Percentiles rank a stretch among this genome's conserved stretches.
These are phyloP conservation scores for Heliconius eleuchia DNA, from an alignment of 1,140 invertebrate genomes.

Conservation along the genomic window DNA sequence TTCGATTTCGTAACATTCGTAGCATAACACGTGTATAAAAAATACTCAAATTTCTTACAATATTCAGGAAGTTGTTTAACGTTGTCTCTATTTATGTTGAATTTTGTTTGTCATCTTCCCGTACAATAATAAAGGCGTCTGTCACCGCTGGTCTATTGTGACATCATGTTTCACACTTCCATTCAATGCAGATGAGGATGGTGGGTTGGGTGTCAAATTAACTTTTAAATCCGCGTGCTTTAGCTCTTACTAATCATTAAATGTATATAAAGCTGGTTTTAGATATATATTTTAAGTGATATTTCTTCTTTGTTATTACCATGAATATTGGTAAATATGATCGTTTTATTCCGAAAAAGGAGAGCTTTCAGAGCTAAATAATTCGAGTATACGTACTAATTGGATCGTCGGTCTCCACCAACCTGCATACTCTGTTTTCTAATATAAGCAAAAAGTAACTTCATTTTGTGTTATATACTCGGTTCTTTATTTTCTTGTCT, in stretches of 20 bases:
- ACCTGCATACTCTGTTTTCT: too few relatives aligned
- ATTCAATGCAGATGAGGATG: constrained; percentile 25
- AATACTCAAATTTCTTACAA: background rate
- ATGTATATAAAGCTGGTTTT: background rate
- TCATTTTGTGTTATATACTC: too few relatives aligned
- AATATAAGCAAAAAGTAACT: too few relatives aligned
- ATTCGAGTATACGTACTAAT: too few relatives aligned
- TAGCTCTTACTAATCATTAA: background rate
- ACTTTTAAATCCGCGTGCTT: constrained; percentile 20
- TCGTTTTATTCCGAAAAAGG: too few relatives aligned
- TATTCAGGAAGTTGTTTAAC: background rate
- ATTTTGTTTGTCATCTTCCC: constrained; percentile 39
- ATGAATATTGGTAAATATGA: too few relatives aligned
- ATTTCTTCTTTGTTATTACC: background rate
- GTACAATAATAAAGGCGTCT: constrained; percentile 38
- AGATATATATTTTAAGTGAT: background rate
- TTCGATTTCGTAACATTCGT: too few relatives aligned
- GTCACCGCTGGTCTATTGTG: constrained; percentile 42
- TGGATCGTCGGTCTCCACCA: too few relatives aligned
- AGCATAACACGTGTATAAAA: background rate
- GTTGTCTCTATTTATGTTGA: background rate
- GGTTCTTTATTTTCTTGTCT: too few relatives aligned
- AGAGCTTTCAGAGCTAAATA: too few relatives aligned
- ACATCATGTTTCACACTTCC: constrained; percentile 45
- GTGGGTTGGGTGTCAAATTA: constrained; percentile 19